Conservation (phyloP, 2,113 vertebrate species). For the Grammomys surdaster region DNA sequence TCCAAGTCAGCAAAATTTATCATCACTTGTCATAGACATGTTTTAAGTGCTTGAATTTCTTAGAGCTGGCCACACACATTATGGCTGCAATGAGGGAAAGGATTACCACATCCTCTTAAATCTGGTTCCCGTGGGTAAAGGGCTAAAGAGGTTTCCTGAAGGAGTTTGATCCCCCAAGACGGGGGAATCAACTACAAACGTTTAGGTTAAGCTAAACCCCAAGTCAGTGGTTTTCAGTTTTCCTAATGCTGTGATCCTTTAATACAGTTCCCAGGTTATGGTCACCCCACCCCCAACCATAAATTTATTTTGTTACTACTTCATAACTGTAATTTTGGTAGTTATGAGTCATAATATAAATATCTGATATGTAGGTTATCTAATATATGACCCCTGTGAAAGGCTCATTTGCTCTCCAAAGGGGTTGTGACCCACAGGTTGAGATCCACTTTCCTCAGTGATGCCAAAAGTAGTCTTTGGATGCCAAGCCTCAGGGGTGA, state of each 20-base stretch:
- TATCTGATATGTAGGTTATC: neutral
- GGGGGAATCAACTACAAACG: neutral
- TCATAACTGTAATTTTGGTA: neutral
- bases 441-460: neutral
- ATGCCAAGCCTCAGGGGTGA: neutral
- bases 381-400: neutral
- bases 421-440: neutral
- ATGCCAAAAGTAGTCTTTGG: neutral
- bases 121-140: neutral
- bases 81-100: neutral
- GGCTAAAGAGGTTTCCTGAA: neutral
- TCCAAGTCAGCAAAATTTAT: neutral
- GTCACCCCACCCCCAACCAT: neutral
- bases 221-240: neutral
- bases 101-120: slow-evolving; percentile 1
- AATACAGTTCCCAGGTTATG: neutral
- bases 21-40: neutral
- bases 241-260: neutral
- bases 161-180: neutral
- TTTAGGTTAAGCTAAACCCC: neutral
- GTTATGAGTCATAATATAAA: neutral
- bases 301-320: neutral
- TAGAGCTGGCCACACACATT: slow-evolving; percentile 3
- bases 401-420: neutral
- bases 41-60: slow-evolving; percentile 29